These are phyloP conservation scores for Athene cunicularia DNA, from an alignment of 2,113 vertebrate species.

Conservation along the genomic window DNA sequence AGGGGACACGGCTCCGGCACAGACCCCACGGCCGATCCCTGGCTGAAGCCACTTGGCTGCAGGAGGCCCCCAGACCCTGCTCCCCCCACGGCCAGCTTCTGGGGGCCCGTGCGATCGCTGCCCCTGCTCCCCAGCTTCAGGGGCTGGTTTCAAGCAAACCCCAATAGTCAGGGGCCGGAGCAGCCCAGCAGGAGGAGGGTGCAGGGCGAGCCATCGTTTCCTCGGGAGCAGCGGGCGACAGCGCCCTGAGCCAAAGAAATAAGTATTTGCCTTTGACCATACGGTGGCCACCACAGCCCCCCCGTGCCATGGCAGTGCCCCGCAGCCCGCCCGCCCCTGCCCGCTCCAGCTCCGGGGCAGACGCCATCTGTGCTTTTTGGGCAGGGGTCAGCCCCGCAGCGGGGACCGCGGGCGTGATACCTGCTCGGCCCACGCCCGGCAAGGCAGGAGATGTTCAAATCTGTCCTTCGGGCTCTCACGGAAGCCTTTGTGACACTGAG, in stretches of 20 bases:
- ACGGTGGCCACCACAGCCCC: neutral
- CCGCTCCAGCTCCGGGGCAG: neutral
- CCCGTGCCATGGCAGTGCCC: fast-evolving
- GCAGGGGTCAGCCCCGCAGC: neutral
- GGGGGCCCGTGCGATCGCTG: fast-evolving
- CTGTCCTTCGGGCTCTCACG: neutral
- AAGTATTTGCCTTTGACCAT: neutral
- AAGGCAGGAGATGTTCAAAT: neutral
- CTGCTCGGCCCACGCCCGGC: neutral
- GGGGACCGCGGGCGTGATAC: neutral
- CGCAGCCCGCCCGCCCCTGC: fast-evolving
- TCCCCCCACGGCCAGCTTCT: neutral
- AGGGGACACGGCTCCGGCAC: fast-evolving
- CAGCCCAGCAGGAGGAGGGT: neutral
- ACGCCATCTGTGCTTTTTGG: neutral
- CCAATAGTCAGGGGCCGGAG: fast-evolving
- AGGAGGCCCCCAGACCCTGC: neutral
- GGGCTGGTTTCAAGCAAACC: neutral
- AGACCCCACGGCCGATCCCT: neutral
- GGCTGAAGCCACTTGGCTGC: fast-evolving
- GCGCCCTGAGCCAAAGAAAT: neutral
- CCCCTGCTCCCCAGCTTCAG: neutral
- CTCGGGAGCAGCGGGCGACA: neutral
- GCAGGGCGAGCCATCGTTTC: fast-evolving
- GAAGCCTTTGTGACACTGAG: fast-evolving